Evolutionary conservation across 2,797 vertebrate species (phyloP), one percentile per base, ranked within the genome.

Genomic region (Streptopelia turtur): DNA sequence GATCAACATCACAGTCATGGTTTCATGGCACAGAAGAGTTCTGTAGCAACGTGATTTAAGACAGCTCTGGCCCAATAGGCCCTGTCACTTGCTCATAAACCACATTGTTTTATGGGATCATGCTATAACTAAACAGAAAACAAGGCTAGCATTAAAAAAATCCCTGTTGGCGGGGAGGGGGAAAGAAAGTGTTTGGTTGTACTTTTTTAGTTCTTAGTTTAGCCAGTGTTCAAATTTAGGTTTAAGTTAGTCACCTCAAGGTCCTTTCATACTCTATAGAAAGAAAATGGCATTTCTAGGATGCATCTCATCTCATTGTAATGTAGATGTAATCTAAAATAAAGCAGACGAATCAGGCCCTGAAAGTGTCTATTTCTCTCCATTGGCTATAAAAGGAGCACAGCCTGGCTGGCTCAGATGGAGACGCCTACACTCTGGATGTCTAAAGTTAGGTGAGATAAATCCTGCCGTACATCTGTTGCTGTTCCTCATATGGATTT

Each of bases 401-500:
- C 70, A 74, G 59, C n/a, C 94, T 95, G 77, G 47, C 43, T 82
- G 13, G 63, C 77, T 96, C 86, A 90, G 70, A 93, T 79, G 90
- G 83, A 80, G 87, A 77, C 4, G 27, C 95, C 77, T 56, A 95
- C 71, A 0, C 78, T 70, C 75, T 92, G 68, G 13, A 49, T 87
- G 39, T 90, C 94, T 96, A 89, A 96, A 94, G 88, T 92, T 95
- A 92, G 86, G 88, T 87, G 56, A 93, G 70, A 89, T 82, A 90
- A 95, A 90, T 90, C 52, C 80, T 84, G 77, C 47, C 39, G 66
- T 77, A 53, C 86, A 93, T 94, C 86, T 95, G 92, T 74, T 93
- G 47, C 89, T 77, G 71, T 68, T 95, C 83, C 31, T 94, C 86
- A 85, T 60, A 79, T 41, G 68, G 59, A 80, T 92, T 92, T 94